Percentiles rank a stretch among this genome's conserved stretches.
Evolutionary conservation across 2,113 vertebrate species (phyloP).

Genomic region (Thalassarche chlororhynchos): DNA sequence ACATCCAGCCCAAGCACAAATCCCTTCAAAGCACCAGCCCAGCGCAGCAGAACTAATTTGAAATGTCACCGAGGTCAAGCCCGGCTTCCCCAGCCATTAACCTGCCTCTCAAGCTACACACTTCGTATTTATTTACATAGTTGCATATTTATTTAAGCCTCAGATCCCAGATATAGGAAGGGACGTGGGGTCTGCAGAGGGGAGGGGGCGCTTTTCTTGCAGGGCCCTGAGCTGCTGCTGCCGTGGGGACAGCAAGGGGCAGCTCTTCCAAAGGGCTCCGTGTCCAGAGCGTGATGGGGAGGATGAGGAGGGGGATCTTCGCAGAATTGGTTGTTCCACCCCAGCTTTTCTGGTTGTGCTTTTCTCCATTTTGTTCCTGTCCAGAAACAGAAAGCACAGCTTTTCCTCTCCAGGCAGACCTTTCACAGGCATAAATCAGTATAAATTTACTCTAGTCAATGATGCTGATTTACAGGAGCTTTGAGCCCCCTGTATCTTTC

Average conservation of each 20-base stretch:
- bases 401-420: not conserved
- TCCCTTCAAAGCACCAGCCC: conserved; percentile 68
- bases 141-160: conserved; percentile 35
- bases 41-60: conserved; percentile 78
- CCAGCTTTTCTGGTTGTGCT: not conserved
- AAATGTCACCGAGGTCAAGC: conserved; percentile 77
- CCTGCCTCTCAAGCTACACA: conserved; percentile 59
- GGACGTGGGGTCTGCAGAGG: accelerated
- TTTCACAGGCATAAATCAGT: not conserved
- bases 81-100: conserved; percentile 52
- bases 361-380: not conserved
- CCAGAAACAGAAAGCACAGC: not conserved
- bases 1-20: not conserved
- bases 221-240: not conserved
- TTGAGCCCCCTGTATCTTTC: not conserved
- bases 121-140: conserved; percentile 74
- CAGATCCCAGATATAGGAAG: not conserved
- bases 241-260: accelerated
- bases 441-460: not conserved
- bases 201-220: not conserved
- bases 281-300: accelerated
- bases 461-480: not conserved
- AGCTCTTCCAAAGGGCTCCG: accelerated
- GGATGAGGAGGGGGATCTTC: not conserved
- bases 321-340: not conserved